These are phyloP conservation scores for Apis laboriosa DNA, from an alignment of 1,140 invertebrate genomes.

Conservation along the genomic window DNA sequence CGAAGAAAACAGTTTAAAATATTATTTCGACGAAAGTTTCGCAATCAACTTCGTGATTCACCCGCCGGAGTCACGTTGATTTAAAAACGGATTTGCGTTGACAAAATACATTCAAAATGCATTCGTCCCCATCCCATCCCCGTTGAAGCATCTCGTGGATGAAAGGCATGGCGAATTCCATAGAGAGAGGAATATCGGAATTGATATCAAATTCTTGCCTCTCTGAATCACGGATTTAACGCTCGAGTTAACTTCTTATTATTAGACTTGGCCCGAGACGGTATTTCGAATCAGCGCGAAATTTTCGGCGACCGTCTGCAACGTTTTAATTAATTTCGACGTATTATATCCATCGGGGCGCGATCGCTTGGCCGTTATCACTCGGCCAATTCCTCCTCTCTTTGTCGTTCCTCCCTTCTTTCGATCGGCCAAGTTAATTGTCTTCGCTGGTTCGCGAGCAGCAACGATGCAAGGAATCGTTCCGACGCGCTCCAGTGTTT, in stretches of 20 bases:
- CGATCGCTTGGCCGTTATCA: background rate
- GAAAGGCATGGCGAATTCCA: constrained; percentile 48
- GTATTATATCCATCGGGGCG: background rate
- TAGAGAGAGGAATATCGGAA: constrained; percentile 44
- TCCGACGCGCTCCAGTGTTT: too few relatives aligned
- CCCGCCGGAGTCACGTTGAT: background rate
- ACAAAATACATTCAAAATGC: too few relatives aligned
- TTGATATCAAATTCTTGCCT: constrained; percentile 52
- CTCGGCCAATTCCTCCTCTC: background rate
- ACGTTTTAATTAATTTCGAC: constrained; percentile 74
- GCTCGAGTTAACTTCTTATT: constrained; percentile 75
- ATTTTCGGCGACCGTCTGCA: constrained; percentile 64
- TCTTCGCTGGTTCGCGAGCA: background rate
- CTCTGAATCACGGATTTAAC: constrained; percentile 67
- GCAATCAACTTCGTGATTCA: background rate
- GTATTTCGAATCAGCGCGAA: constrained; percentile 53
- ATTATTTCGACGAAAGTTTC: constrained; percentile 1
- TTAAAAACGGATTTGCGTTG: too few relatives aligned
- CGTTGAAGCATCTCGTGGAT: background rate
- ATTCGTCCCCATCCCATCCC: too few relatives aligned
- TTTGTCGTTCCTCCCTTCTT: background rate
- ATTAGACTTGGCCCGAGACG: constrained; percentile 73
- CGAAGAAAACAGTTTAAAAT: background rate
- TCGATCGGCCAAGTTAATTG: too few relatives aligned
- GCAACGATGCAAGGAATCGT: background rate